Conservation (phyloP, 2,888 invertebrate genomes). For the Gnatocerus cornutus region DNA sequence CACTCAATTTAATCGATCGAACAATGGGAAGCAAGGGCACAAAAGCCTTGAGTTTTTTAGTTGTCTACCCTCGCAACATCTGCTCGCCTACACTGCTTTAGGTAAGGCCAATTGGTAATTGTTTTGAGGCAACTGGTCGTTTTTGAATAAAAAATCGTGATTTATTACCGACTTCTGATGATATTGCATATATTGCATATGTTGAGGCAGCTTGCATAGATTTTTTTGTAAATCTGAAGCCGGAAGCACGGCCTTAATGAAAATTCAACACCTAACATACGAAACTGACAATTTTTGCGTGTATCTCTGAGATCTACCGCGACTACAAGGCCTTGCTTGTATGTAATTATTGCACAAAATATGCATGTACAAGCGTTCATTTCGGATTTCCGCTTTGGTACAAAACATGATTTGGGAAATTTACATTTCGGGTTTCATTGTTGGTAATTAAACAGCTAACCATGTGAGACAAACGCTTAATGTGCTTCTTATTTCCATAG, state of each 20-base stretch:
- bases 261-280: slow-evolving; percentile 48
- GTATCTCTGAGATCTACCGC: slow-evolving; percentile 30
- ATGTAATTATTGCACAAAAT: slow-evolving; percentile 45
- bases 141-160: slow-evolving; percentile 61
- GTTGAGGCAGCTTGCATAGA: slow-evolving; percentile 50
- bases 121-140: slow-evolving; percentile 61
- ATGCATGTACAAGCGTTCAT: slow-evolving; percentile 45
- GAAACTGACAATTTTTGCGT: slow-evolving; percentile 38
- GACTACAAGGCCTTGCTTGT: slow-evolving; percentile 37
- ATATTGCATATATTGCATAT: slow-evolving; percentile 62
- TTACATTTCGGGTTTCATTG: slow-evolving; percentile 43
- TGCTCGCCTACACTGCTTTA: slow-evolving; percentile 59
- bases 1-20: slow-evolving; percentile 44
- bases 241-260: slow-evolving; percentile 57
- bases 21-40: slow-evolving; percentile 41
- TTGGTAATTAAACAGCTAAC: slow-evolving; percentile 46
- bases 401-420: slow-evolving; percentile 48
- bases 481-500: slow-evolving; percentile 9
- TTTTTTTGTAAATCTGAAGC: slow-evolving; percentile 58
- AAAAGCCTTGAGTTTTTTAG: slow-evolving; percentile 45
- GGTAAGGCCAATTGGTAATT: slow-evolving; percentile 60
- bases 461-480: slow-evolving; percentile 36
- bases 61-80: slow-evolving; percentile 56
- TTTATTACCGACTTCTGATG: slow-evolving; percentile 59
- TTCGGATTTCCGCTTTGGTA: slow-evolving; percentile 47